Evolutionary conservation across 2,888 invertebrate genomes (phyloP).

Genomic region (Alitta virens): DNA sequence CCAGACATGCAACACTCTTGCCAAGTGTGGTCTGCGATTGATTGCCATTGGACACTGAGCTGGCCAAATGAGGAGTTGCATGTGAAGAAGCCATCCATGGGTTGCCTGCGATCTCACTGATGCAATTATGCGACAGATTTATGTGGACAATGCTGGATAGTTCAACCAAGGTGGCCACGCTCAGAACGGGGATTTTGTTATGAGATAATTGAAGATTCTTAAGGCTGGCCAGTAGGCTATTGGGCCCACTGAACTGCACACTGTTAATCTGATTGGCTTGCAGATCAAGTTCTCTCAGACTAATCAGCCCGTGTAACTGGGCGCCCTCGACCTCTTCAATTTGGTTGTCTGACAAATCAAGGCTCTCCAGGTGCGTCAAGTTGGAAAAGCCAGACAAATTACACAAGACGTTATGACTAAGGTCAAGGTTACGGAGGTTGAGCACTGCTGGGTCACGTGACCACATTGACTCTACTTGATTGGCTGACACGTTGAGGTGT

Average conservation of each 20-base stretch:
- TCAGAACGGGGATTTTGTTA: not conserved
- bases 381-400: conserved; percentile 1
- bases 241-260: not conserved
- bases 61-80: too few relatives aligned
- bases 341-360: not conserved
- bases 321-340: not conserved
- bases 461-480: not conserved
- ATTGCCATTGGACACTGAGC: not conserved
- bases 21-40: not conserved
- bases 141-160: not conserved
- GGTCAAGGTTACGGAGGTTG: not conserved
- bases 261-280: not conserved
- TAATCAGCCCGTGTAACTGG: not conserved
- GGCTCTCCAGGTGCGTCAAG: conserved; percentile 4
- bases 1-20: conserved; percentile 3
- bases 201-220: not conserved
- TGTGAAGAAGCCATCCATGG: too few relatives aligned
- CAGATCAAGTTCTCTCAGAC: conserved; percentile 1
- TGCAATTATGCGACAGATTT: not conserved
- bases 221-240: not conserved
- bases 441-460: not conserved
- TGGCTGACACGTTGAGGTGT: not conserved
- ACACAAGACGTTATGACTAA: conserved; percentile 1
- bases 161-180: not conserved
- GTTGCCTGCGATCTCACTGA: not conserved